Evolutionary conservation across 2,888 invertebrate genomes (phyloP).

Genomic region (Euzophera pinguis): DNA sequence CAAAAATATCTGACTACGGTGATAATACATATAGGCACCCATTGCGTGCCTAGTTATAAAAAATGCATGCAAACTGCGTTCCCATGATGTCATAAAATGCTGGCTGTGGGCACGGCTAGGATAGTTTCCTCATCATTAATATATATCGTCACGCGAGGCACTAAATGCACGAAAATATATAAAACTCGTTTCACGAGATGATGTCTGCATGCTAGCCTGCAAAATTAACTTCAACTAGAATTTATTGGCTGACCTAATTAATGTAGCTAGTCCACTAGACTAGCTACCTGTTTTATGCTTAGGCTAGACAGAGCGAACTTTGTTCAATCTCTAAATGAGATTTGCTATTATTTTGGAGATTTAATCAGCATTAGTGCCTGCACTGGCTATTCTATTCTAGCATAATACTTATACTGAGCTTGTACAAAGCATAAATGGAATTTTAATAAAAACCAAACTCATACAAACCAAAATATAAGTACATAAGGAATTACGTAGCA

Average conservation of each 20-base stretch:
- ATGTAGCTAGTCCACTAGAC: constrained; percentile 22
- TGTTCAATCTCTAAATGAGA: constrained; percentile 1
- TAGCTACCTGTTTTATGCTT: constrained; percentile 20
- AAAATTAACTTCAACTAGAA: constrained; percentile 27
- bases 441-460: too few species aligned
- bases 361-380: not conserved
- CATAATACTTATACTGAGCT: too few species aligned
- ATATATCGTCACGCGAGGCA: constrained; percentile 21
- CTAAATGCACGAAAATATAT: constrained; percentile 18
- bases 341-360: constrained; percentile 11
- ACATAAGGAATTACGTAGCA: too few species aligned
- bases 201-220: constrained; percentile 18
- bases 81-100: constrained; percentile 23
- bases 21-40: not conserved
- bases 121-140: constrained; percentile 8
- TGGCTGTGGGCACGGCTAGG: constrained; percentile 18
- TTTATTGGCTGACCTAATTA: constrained; percentile 29
- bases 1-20: constrained; percentile 2
- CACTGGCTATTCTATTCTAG: too few species aligned
- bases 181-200: constrained; percentile 17
- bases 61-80: constrained; percentile 30
- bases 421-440: too few species aligned
- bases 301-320: constrained; percentile 11
- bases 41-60: constrained; percentile 25
- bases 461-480: too few species aligned